Evolutionary conservation across 2,113 vertebrate species (phyloP), one percentile per base, ranked within the genome.

Genomic region (Eolophus roseicapilla): DNA sequence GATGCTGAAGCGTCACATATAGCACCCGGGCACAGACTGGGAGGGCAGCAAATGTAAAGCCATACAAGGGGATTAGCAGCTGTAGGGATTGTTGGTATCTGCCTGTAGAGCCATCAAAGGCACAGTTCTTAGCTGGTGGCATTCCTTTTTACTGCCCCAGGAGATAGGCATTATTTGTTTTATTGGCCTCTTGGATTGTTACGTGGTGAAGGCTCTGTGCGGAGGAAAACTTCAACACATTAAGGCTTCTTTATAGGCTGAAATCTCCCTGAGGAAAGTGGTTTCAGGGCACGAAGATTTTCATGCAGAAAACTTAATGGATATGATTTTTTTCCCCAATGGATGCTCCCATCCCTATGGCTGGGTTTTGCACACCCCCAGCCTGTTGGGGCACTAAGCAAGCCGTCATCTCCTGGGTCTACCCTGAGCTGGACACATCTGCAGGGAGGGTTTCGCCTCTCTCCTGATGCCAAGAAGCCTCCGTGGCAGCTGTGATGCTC

Each of bases 91-190:
- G 83, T 77, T 73, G 81, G 17, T 82, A 39, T 79, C 81, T 90
- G 35, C 80, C 77, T 91, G 81, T 35, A 78, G 86, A 94, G 81
- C 86, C 83, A 91, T 84, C 91, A 87, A 77, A 93, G 53, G 69
- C 90, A 82, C 70, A 52, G 41, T 91, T 89, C 86, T 65, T 89
- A 62, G 90, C 82, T 94, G 68, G 69, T 17, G 7, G 95, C 69
- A 8, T 49, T 64, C 63, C 47, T 82, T 88, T 90, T 83, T 70
- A 49, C 53, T 59, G 44, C 83, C 86, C 49, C 92, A 53, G 86
- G 95, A 96, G 93, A 91, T 12, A 46, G 71, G 65, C 62, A 16
- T 75, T 47, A 44, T 82, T 96, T 95, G 83, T 76, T 95, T 94
- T 87, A 94, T 82, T 41, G 14, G 95, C 70, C 83, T 89, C 83